Percentiles rank a stretch among this genome's conserved stretches.
phyloP scores from a whole-genome alignment of 2,797 vertebrate species.

The Acanthurus lineatus region DNA sequence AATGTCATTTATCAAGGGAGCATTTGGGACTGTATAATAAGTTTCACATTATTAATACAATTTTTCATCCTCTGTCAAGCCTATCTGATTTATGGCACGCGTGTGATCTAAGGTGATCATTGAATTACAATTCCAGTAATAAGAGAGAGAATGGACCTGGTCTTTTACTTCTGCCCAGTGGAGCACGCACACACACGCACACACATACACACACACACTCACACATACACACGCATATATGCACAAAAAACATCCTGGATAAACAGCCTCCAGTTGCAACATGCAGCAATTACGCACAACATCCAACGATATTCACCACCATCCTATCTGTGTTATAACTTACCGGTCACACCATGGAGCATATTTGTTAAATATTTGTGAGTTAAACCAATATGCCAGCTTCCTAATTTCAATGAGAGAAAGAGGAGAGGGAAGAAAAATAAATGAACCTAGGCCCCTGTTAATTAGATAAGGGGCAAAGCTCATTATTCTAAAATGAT shows the following conservation, averaged over 20 bases:
- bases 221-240: slow-evolving; percentile 7
- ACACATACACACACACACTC: slow-evolving; percentile 30
- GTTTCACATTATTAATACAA: slow-evolving; percentile 99
- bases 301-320: slow-evolving; percentile 38
- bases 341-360: slow-evolving; percentile 84
- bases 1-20: slow-evolving; percentile 99
- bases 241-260: slow-evolving; percentile 32
- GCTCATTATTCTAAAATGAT: slow-evolving; percentile 98
- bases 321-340: slow-evolving; percentile 43
- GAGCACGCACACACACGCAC: slow-evolving; percentile 57
- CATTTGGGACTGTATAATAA: slow-evolving; percentile 99
- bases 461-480: slow-evolving; percentile 98
- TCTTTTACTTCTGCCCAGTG: slow-evolving; percentile 81
- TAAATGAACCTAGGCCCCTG: slow-evolving; percentile 86
- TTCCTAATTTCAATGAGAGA: slow-evolving; percentile 87
- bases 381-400: slow-evolving; percentile 89
- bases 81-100: slow-evolving; percentile 98
- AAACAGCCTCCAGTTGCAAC: slow-evolving; percentile 61
- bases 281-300: slow-evolving; percentile 63
- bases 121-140: slow-evolving; percentile 99
- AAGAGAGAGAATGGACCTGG: slow-evolving; percentile 89
- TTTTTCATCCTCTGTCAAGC: slow-evolving; percentile 99
- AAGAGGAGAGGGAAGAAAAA: slow-evolving; percentile 34
- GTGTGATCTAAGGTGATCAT: slow-evolving; percentile 99
- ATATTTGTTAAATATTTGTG: slow-evolving; percentile 92